Percentiles rank a stretch among this genome's conserved stretches.
Conservation (phyloP, 2,797 vertebrate genomes). For the Phaenicophaeus curvirostris region DNA sequence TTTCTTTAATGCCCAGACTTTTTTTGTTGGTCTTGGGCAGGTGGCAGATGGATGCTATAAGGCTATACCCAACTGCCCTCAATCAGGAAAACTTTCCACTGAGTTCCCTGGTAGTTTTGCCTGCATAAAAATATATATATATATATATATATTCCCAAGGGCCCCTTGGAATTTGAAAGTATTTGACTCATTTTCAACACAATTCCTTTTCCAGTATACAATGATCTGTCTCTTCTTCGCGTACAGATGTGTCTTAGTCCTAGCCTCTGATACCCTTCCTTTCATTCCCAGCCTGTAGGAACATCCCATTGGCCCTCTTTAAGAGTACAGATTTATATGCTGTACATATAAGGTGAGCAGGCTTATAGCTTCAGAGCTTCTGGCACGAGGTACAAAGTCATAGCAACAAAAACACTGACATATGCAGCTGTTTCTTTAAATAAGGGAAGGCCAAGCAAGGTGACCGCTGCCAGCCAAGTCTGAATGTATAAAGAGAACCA, state of each 20-base stretch:
- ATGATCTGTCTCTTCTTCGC: not conserved
- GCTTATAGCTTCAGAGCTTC: slow-evolving; percentile 30
- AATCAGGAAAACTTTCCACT: not conserved
- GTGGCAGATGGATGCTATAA: not conserved
- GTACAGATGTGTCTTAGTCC: not conserved
- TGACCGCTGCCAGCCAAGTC: slow-evolving; percentile 66
- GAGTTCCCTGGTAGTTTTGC: not conserved
- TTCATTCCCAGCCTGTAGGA: not conserved
- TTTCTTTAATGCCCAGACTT: not conserved
- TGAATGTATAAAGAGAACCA: slow-evolving; percentile 75
- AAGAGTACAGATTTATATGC: slow-evolving; percentile 16
- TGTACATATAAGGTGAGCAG: slow-evolving; percentile 44
- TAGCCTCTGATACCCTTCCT: not conserved
- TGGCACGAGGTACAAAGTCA: slow-evolving; percentile 58
- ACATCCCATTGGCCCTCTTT: not conserved
- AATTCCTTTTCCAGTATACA: not conserved
- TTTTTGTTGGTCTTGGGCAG: not conserved
- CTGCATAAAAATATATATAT: too few species aligned
- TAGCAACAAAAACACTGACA: slow-evolving; percentile 57
- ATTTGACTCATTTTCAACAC: not conserved
- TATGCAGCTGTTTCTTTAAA: slow-evolving; percentile 72
- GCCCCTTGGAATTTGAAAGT: not conserved
- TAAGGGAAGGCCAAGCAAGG: slow-evolving; percentile 66
- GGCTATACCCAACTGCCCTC: not conserved
- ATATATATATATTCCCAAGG: not conserved